These are phyloP conservation scores for Lymantria dispar DNA, from an alignment of 2,888 invertebrate species.

Conservation along the genomic window DNA sequence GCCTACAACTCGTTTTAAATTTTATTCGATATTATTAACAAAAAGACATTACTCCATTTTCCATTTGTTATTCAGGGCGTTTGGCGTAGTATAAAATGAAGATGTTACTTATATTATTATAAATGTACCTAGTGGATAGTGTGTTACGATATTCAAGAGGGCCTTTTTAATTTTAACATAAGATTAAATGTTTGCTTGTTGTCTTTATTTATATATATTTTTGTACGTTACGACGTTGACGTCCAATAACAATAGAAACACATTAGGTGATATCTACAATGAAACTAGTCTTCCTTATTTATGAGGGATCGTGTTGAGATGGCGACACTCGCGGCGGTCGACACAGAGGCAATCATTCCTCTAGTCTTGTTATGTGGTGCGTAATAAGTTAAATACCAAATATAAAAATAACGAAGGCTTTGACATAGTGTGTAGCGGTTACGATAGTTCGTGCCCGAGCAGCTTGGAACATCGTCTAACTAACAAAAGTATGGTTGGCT, in stretches of 20 bases:
- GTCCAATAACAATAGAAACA: conserved; percentile 66
- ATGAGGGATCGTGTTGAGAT: conserved; percentile 50
- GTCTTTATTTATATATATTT: conserved; percentile 74
- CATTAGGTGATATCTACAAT: conserved; percentile 79
- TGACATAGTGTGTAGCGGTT: conserved; percentile 66
- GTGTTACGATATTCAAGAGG: conserved; percentile 66
- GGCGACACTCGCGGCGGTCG: conserved; percentile 42
- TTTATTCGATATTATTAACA: conserved; percentile 36
- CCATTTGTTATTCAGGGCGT: conserved; percentile 38
- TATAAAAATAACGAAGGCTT: conserved; percentile 75
- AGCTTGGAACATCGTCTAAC: conserved; percentile 70
- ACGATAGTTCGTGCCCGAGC: conserved; percentile 63
- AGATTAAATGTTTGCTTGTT: conserved; percentile 72
- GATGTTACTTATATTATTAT: conserved; percentile 47
- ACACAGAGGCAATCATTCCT: conserved; percentile 79
- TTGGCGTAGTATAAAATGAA: conserved; percentile 36
- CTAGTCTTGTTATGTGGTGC: conserved; percentile 80
- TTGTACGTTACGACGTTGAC: conserved; percentile 65
- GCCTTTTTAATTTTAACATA: conserved; percentile 75
- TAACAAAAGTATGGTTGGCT: conserved; percentile 70
- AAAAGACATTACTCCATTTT: conserved; percentile 66
- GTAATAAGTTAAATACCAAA: conserved; percentile 79
- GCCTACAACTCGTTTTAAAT: conserved; percentile 24
- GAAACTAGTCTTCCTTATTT: conserved; percentile 81
- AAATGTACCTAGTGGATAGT: conserved; percentile 60